Percentiles rank a stretch among this genome's conserved stretches.
phyloP scores from a whole-genome alignment of 2,797 vertebrate genomes.

The Pangasius mekongensis region DNA sequence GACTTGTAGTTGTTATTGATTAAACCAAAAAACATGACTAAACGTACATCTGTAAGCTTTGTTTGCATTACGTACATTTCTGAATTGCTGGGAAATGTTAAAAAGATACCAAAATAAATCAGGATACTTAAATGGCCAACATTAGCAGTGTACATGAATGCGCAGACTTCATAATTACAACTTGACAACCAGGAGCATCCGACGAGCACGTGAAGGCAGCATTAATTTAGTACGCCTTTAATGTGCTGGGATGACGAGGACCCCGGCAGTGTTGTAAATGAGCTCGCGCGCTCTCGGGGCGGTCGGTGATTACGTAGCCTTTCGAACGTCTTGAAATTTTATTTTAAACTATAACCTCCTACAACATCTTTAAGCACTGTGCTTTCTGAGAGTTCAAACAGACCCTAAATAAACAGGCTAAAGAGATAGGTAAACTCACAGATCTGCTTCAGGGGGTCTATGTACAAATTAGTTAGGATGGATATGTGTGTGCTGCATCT shows the following conservation, averaged over 20 bases:
- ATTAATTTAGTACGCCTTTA: neutral
- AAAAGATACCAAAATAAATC: neutral
- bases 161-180: neutral
- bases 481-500: constrained; percentile 73
- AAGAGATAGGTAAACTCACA: constrained; percentile 17
- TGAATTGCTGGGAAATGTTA: neutral
- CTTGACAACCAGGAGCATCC: neutral
- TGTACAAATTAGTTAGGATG: constrained; percentile 49
- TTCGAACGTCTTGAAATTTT: neutral
- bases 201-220: neutral
- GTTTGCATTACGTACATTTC: neutral
- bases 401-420: constrained; percentile 7
- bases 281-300: neutral
- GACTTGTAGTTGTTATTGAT: neutral
- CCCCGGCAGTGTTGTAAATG: neutral
- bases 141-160: neutral
- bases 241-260: neutral
- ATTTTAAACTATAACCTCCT: neutral
- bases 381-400: constrained; percentile 1
- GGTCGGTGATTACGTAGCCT: neutral
- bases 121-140: neutral
- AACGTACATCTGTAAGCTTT: too few species aligned
- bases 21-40: neutral
- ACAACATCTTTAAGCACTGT: neutral
- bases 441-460: constrained; percentile 23